Evolutionary conservation across 2,888 invertebrate genomes (phyloP).

Genomic region (Periphyllus acericola): DNA sequence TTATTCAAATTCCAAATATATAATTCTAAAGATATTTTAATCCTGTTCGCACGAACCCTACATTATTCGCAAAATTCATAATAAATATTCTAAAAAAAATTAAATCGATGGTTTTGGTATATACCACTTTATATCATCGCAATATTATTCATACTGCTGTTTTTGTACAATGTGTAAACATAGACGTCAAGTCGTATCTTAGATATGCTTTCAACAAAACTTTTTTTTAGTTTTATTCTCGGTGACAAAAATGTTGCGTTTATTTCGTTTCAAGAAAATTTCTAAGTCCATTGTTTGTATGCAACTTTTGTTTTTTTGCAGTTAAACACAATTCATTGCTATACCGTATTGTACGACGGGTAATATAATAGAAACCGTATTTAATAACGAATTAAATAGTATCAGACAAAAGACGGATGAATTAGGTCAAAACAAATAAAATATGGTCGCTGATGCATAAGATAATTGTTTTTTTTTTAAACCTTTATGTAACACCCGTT

Average conservation of each 20-base stretch:
- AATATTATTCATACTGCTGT: background rate
- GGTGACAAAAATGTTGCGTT: background rate
- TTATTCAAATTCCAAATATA: no score
- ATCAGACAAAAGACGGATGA: background rate
- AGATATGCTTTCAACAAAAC: background rate
- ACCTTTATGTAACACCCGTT: background rate
- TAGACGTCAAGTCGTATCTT: background rate
- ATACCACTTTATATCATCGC: background rate
- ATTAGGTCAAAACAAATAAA: slow-evolving; percentile 1
- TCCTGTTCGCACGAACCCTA: no score
- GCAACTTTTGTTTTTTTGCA: background rate
- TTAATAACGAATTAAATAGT: slow-evolving; percentile 1
- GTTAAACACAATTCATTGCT: slow-evolving; percentile 1
- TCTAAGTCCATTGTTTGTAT: background rate
- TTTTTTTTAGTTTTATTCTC: background rate
- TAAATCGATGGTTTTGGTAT: background rate
- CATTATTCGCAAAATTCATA: no score
- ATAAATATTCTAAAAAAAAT: no score
- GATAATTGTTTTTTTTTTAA: background rate
- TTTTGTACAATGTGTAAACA: background rate
- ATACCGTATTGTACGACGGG: background rate
- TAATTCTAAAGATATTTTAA: no score
- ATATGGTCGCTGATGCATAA: background rate
- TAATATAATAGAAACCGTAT: background rate
- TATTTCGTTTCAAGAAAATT: background rate